These are phyloP conservation scores for Oreochromis spilurus DNA, from an alignment of 2,113 vertebrate genomes.

Conservation along the genomic window DNA sequence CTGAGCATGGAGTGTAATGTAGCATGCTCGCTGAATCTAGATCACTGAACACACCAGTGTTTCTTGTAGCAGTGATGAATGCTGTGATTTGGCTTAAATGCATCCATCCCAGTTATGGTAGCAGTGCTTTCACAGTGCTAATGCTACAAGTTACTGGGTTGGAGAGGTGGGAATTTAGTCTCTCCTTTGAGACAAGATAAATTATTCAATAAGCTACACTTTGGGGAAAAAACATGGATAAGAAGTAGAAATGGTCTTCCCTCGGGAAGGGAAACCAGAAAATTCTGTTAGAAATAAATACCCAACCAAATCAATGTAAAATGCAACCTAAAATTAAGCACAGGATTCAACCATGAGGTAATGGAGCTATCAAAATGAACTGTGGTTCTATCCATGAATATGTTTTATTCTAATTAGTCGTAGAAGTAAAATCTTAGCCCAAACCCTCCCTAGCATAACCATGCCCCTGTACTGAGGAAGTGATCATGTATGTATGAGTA, in stretches of 20 bases:
- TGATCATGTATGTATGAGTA: background rate
- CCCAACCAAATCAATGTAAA: background rate
- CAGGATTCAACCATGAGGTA: background rate
- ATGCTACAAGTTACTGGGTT: background rate
- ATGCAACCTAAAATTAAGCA: background rate
- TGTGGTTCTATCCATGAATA: background rate
- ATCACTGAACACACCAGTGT: slow-evolving; percentile 67
- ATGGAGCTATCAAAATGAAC: background rate
- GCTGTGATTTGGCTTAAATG: slow-evolving; percentile 2
- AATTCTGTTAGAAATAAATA: background rate
- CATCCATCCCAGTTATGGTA: slow-evolving; percentile 30
- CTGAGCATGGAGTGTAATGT: slow-evolving; percentile 49
- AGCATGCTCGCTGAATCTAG: slow-evolving; percentile 59
- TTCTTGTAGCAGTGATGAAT: slow-evolving; percentile 34
- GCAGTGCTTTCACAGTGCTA: background rate
- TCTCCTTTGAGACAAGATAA: background rate
- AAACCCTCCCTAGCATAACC: background rate
- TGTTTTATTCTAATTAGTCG: background rate
- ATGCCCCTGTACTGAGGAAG: background rate
- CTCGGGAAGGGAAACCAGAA: background rate
- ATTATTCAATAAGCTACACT: background rate
- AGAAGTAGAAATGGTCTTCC: background rate
- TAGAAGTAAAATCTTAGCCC: background rate
- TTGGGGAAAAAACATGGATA: background rate
- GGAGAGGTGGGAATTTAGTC: background rate